Percentiles rank a stretch among this genome's conserved stretches.
Evolutionary conservation across 2,888 invertebrate genomes (phyloP).

Genomic region (Hyposoter didymator): DNA sequence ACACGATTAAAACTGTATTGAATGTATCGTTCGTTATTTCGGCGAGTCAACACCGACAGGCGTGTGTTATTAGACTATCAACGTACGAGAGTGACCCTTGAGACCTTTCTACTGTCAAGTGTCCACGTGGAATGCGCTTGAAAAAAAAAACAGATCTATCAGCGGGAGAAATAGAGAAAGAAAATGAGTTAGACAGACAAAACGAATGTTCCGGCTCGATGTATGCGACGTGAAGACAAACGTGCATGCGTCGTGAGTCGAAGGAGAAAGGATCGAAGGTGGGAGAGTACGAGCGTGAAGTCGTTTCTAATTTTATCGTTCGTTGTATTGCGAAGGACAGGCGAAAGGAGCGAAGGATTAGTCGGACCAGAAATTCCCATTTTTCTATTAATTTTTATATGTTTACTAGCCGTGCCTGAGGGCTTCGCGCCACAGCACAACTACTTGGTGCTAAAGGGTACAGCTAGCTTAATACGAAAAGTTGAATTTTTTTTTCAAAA

Average conservation of each 20-base stretch:
- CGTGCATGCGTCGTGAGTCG: constrained; percentile 30
- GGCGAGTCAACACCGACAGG: not conserved
- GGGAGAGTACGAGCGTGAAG: constrained; percentile 71
- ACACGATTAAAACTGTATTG: constrained; percentile 15
- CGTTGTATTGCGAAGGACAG: constrained; percentile 33
- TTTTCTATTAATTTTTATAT: constrained; percentile 13
- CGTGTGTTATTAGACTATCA: not conserved
- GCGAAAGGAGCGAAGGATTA: constrained; percentile 61
- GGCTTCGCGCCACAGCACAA: no score
- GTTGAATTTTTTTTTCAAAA: no score
- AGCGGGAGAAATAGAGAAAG: constrained; percentile 21
- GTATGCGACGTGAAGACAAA: constrained; percentile 9
- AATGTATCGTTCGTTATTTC: constrained; percentile 21
- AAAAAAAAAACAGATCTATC: constrained; percentile 31
- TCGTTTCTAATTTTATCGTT: constrained; percentile 77
- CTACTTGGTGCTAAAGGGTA: no score
- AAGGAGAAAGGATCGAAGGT: constrained; percentile 72
- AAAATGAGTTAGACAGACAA: constrained; percentile 2
- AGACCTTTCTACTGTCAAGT: constrained; percentile 39
- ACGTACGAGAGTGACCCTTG: constrained; percentile 36
- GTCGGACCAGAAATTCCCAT: constrained; percentile 11
- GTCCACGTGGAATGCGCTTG: constrained; percentile 47
- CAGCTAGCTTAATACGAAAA: no score
- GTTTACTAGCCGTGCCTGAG: not conserved
- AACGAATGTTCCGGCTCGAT: not conserved